Percentiles rank a stretch among this genome's conserved stretches.
Evolutionary conservation across 1,140 invertebrate genomes (phyloP).

Genomic region (Drosophila sulfurigaster): DNA sequence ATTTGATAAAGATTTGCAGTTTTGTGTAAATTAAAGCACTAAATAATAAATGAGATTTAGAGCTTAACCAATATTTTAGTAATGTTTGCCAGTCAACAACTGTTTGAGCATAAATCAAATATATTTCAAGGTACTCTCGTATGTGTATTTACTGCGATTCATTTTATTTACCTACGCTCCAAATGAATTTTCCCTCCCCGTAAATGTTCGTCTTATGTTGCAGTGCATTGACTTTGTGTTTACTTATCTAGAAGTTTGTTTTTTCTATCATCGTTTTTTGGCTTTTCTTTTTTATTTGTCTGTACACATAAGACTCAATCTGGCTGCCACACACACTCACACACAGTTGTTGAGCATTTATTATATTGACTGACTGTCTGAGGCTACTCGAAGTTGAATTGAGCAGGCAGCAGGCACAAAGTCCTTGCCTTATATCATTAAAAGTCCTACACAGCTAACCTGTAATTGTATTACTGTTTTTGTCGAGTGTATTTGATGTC

Average conservation of each 20-base stretch:
- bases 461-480: constrained; percentile 35
- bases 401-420: background rate
- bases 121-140: background rate
- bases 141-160: constrained; percentile 1
- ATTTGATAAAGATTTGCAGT: background rate
- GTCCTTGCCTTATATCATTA: constrained; percentile 39
- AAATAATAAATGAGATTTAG: constrained; percentile 4
- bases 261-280: constrained; percentile 22
- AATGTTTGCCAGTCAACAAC: background rate
- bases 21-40: background rate
- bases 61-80: background rate
- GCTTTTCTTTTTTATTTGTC: constrained; percentile 34
- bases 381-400: constrained; percentile 10
- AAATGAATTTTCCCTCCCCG: constrained; percentile 36
- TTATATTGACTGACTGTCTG: constrained; percentile 76
- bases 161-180: constrained; percentile 20
- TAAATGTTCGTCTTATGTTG: constrained; percentile 28
- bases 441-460: constrained; percentile 21
- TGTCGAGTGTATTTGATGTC: constrained; percentile 29
- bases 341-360: constrained; percentile 33
- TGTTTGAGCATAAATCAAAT: background rate
- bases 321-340: background rate
- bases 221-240: constrained; percentile 53
- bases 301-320: background rate
- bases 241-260: constrained; percentile 37